These are phyloP conservation scores for Zaprionus lachaisei DNA, from an alignment of 1,140 invertebrate species.

Conservation along the genomic window DNA sequence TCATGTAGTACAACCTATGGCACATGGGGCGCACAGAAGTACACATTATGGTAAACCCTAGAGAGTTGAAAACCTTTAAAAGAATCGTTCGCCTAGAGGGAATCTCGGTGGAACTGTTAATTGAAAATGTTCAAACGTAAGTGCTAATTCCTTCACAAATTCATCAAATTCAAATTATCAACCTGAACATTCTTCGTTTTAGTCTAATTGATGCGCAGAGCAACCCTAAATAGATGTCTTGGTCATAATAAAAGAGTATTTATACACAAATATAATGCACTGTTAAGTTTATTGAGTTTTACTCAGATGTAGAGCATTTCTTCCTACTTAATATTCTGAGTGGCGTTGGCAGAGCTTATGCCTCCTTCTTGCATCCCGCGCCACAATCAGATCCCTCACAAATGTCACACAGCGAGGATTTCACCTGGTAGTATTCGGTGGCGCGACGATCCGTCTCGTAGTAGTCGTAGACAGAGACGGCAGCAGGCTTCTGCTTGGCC, in stretches of 20 bases:
- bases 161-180: not conserved
- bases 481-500: slow-evolving; percentile 93
- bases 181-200: slow-evolving; percentile 1
- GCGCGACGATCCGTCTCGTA: slow-evolving; percentile 92
- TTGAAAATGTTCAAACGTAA: slow-evolving; percentile 60
- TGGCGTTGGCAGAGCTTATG: not conserved
- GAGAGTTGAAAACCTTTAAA: slow-evolving; percentile 15
- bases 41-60: slow-evolving; percentile 51
- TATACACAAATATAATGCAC: not conserved
- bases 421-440: slow-evolving; percentile 90
- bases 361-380: slow-evolving; percentile 78
- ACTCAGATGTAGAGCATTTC: not conserved
- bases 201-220: slow-evolving; percentile 13
- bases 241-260: not conserved
- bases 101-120: slow-evolving; percentile 33
- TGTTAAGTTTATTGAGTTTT: slow-evolving; percentile 20
- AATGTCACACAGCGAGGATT: slow-evolving; percentile 90
- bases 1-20: slow-evolving; percentile 54
- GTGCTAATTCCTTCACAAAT: slow-evolving; percentile 1
- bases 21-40: slow-evolving; percentile 6
- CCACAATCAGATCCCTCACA: slow-evolving; percentile 90
- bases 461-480: slow-evolving; percentile 96
- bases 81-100: not conserved
- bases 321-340: not conserved
- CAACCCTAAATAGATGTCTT: not conserved